These are phyloP conservation scores for Chaunax sp. DNA, from an alignment of 2,797 vertebrate species.

Conservation along the genomic window DNA sequence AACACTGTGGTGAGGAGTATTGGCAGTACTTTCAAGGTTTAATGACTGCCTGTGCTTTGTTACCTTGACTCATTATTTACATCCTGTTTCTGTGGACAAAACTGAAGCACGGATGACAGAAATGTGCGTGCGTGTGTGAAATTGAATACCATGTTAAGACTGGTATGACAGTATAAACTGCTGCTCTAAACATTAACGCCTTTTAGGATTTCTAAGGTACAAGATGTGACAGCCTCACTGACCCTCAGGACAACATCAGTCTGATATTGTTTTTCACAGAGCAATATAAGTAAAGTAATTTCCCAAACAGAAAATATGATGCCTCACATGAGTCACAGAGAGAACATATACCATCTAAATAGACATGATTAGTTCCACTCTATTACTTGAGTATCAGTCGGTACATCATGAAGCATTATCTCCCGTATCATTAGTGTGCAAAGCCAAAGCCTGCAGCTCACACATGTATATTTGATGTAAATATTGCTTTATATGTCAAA, in stretches of 20 bases:
- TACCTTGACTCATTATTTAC: conserved; percentile 32
- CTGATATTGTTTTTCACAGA: neutral
- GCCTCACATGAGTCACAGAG: too few species aligned
- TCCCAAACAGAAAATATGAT: neutral
- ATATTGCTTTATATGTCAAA: neutral
- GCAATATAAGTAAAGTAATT: too few species aligned
- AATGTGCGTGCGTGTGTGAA: conserved; percentile 7
- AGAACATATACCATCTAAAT: conserved; percentile 19
- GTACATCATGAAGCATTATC: neutral
- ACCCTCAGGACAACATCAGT: conserved; percentile 13
- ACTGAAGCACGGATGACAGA: conserved; percentile 16
- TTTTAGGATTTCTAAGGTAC: conserved; percentile 7
- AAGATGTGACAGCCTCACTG: conserved; percentile 9
- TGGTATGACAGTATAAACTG: conserved; percentile 39
- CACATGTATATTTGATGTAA: neutral
- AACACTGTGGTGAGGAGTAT: neutral
- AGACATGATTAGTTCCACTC: conserved; percentile 21
- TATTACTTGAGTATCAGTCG: neutral
- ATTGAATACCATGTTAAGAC: conserved; percentile 22
- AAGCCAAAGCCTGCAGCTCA: neutral
- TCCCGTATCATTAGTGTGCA: neutral
- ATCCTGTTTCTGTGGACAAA: conserved; percentile 44
- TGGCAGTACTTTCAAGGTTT: conserved; percentile 2
- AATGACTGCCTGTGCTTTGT: conserved; percentile 15
- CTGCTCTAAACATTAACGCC: neutral